Conservation (phyloP, 2,797 vertebrate genomes). For the Halcyon smyrnensis region DNA sequence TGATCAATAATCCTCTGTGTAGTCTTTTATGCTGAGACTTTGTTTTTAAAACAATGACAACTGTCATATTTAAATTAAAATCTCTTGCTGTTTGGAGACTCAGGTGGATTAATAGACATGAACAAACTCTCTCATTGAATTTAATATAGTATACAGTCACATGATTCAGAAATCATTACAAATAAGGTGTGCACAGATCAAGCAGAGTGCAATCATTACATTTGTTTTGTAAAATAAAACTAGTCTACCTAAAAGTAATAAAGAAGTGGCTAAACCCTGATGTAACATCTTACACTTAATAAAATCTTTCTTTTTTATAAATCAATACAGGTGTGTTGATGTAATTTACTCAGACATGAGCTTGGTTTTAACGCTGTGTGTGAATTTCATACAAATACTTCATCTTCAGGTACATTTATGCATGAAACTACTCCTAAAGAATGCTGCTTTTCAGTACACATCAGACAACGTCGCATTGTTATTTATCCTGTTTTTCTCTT, state of each 20-base stretch:
- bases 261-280: slow-evolving; percentile 67
- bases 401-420: neutral
- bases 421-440: neutral
- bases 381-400: neutral
- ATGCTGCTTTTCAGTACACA: neutral
- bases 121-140: slow-evolving; percentile 66
- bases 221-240: slow-evolving; percentile 78
- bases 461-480: neutral
- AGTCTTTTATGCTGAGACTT: slow-evolving; percentile 3
- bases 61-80: slow-evolving; percentile 69
- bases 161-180: slow-evolving; percentile 79
- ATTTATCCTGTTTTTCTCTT: neutral
- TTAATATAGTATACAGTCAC: slow-evolving; percentile 76
- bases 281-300: slow-evolving; percentile 78
- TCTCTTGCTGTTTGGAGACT: slow-evolving; percentile 40
- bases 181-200: slow-evolving; percentile 76
- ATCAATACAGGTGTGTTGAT: slow-evolving; percentile 17
- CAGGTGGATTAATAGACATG: slow-evolving; percentile 63
- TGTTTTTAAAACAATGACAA: slow-evolving; percentile 46
- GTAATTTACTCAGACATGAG: neutral
- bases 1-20: slow-evolving; percentile 28
- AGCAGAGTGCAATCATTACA: slow-evolving; percentile 74
- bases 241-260: slow-evolving; percentile 83
- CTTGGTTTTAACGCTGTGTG: neutral
- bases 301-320: slow-evolving; percentile 44